These are phyloP conservation scores for Amphilophus citrinellus DNA, from an alignment of 2,113 vertebrate species.

Conservation along the genomic window DNA sequence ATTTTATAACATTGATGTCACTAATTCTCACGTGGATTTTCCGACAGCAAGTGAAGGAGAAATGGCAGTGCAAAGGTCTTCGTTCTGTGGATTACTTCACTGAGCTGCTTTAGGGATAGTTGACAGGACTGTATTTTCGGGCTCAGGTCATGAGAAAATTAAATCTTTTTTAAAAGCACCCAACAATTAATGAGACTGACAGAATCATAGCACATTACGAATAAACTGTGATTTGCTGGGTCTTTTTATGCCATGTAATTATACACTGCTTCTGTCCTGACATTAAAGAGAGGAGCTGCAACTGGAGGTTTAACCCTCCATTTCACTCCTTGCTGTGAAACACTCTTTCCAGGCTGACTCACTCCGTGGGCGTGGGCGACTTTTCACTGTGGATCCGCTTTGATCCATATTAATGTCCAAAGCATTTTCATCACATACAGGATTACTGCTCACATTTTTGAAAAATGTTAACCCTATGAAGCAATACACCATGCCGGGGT, in stretches of 20 bases:
- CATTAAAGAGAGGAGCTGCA: slow-evolving; percentile 57
- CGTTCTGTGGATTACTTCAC: slow-evolving; percentile 26
- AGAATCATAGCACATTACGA: slow-evolving; percentile 44
- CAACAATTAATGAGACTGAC: slow-evolving; percentile 56
- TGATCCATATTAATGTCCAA: slow-evolving; percentile 69
- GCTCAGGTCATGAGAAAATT: slow-evolving; percentile 5
- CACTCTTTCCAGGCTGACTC: slow-evolving; percentile 46
- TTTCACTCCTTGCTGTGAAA: slow-evolving; percentile 42
- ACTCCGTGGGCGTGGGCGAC: slow-evolving; percentile 35
- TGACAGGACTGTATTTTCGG: slow-evolving; percentile 15
- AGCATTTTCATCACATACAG: slow-evolving; percentile 57
- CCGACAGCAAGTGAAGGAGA: slow-evolving; percentile 11
- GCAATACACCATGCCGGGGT: neutral
- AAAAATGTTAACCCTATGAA: slow-evolving; percentile 37
- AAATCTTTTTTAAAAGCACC: slow-evolving; percentile 40
- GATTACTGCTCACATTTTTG: slow-evolving; percentile 47
- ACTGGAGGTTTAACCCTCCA: slow-evolving; percentile 65
- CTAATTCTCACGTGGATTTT: slow-evolving; percentile 27
- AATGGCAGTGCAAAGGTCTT: slow-evolving; percentile 36
- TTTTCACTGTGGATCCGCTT: slow-evolving; percentile 47
- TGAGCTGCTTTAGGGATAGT: slow-evolving; percentile 3
- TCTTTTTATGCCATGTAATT: slow-evolving; percentile 51
- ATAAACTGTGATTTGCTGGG: slow-evolving; percentile 39
- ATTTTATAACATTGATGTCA: slow-evolving; percentile 35
- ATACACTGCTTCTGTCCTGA: slow-evolving; percentile 38